phyloP scores from a whole-genome alignment of 2,113 vertebrate genomes.

The Prionailurus bengalensis region DNA sequence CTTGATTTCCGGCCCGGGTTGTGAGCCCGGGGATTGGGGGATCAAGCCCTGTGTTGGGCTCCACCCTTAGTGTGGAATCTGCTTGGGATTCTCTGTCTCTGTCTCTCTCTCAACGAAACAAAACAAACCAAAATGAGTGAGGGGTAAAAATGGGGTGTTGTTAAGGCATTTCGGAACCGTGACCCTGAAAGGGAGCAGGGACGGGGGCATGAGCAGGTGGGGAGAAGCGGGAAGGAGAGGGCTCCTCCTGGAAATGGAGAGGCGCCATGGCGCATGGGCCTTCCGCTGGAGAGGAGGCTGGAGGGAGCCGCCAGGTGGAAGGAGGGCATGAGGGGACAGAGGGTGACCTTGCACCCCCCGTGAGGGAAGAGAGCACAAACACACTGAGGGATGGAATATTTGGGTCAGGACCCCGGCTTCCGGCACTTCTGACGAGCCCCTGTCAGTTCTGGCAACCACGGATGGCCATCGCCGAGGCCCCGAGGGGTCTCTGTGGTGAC shows the following conservation, averaged over 20 bases:
- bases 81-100: no score
- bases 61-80: no score
- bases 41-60: no score
- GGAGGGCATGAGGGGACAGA: neutral
- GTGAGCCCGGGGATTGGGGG: no score
- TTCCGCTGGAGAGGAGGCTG: neutral
- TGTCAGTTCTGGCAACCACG: rapidly evolving
- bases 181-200: neutral
- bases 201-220: neutral
- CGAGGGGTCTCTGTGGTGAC: rapidly evolving
- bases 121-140: neutral
- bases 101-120: no score
- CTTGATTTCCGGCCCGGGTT: no score
- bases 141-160: neutral
- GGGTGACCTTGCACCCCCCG: rapidly evolving
- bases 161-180: neutral
- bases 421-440: neutral
- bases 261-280: rapidly evolving
- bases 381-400: neutral
- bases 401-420: neutral
- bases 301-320: rapidly evolving
- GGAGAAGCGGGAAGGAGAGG: neutral
- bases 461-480: rapidly evolving
- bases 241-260: neutral
- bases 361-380: neutral